Conservation (phyloP, 2,888 invertebrate species). For the Meandrusa payeni region DNA sequence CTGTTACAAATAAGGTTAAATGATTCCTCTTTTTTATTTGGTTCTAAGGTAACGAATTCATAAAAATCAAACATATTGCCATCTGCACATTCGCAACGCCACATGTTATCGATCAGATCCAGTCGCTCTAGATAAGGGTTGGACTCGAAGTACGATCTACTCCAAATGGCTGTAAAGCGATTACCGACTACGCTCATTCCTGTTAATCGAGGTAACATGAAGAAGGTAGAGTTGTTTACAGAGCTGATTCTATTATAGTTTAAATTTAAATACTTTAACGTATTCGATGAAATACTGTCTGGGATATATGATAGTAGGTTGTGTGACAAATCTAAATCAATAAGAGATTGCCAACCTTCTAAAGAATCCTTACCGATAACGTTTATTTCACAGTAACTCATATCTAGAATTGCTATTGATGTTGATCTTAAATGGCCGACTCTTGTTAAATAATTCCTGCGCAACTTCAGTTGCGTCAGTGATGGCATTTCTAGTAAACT, state of each 20-base stretch:
- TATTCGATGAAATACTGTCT: constrained; percentile 80
- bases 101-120: constrained; percentile 86
- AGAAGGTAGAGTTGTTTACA: constrained; percentile 83
- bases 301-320: constrained; percentile 84
- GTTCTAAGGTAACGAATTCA: constrained; percentile 79
- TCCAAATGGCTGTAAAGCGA: constrained; percentile 83
- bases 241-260: constrained; percentile 82
- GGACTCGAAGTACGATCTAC: constrained; percentile 78
- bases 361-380: constrained; percentile 79
- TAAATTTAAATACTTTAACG: constrained; percentile 81
- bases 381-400: constrained; percentile 85
- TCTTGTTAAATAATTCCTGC: constrained; percentile 83
- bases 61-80: constrained; percentile 82
- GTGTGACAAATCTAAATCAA: constrained; percentile 82
- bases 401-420: constrained; percentile 80
- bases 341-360: constrained; percentile 79
- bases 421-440: constrained; percentile 80
- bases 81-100: constrained; percentile 87
- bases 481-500: constrained; percentile 82
- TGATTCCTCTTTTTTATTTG: constrained; percentile 74
- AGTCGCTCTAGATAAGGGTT: constrained; percentile 81
- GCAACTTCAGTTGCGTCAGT: constrained; percentile 82
- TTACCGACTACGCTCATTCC: constrained; percentile 85
- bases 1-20: constrained; percentile 83
- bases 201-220: constrained; percentile 80